These are phyloP conservation scores for Probosciger aterrimus DNA, from an alignment of 2,113 vertebrate genomes.

Conservation along the genomic window DNA sequence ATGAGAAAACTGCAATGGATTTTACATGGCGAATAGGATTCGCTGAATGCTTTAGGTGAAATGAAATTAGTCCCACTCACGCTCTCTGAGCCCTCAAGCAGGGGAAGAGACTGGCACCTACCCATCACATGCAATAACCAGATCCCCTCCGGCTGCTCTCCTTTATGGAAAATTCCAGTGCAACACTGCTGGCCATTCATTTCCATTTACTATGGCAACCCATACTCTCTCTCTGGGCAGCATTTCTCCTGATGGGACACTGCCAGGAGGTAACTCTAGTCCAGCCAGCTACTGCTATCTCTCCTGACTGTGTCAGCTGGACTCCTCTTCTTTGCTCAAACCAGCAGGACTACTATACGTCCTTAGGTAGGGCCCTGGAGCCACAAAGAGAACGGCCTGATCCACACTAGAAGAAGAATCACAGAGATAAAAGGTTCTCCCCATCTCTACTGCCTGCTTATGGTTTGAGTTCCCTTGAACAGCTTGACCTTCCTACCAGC, in stretches of 20 bases:
- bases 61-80: constrained; percentile 62
- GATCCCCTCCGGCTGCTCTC: constrained; percentile 4
- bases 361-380: neutral
- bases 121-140: neutral
- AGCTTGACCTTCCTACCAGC: neutral
- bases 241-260: neutral
- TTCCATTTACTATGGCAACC: neutral
- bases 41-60: constrained; percentile 54
- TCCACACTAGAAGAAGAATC: neutral
- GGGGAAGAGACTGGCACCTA: constrained; percentile 13
- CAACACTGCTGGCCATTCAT: neutral
- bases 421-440: neutral
- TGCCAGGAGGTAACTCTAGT: neutral
- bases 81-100: neutral
- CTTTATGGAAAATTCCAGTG: constrained; percentile 5
- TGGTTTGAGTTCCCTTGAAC: neutral
- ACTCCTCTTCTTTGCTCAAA: neutral
- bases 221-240: neutral
- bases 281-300: neutral
- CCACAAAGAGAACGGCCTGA: neutral
- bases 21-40: constrained; percentile 69
- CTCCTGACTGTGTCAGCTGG: neutral
- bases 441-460: neutral
- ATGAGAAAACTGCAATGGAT: constrained; percentile 67
- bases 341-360: neutral